Conservation (phyloP, 2,888 invertebrate genomes). For the Hemicrepidius hirtus region DNA sequence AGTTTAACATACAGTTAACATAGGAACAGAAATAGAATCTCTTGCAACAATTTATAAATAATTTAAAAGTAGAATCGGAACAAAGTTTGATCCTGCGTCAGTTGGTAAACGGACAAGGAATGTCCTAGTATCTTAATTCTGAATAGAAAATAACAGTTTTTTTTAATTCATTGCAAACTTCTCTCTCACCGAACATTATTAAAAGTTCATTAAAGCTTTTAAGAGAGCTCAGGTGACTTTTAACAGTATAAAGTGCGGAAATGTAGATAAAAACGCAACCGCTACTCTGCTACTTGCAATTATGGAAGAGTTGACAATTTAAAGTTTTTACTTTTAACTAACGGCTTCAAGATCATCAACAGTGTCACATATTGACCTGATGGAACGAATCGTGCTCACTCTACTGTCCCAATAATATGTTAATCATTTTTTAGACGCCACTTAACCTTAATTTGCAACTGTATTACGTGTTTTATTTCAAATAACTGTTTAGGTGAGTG, state of each 20-base stretch:
- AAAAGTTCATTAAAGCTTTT: no score
- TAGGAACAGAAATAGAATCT: slow-evolving; percentile 16
- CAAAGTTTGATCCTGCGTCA: not conserved
- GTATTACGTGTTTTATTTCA: slow-evolving; percentile 25
- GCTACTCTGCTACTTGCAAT: slow-evolving; percentile 24
- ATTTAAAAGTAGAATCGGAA: slow-evolving; percentile 1
- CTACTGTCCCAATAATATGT: not conserved
- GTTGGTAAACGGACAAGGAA: slow-evolving; percentile 13
- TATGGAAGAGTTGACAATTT: slow-evolving; percentile 11
- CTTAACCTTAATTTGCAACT: slow-evolving; percentile 49
- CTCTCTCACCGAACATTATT: no score
- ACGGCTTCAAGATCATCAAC: slow-evolving; percentile 25
- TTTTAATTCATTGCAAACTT: no score
- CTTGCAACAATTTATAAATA: slow-evolving; percentile 9
- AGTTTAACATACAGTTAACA: not conserved
- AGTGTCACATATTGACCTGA: slow-evolving; percentile 12
- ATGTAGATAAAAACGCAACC: slow-evolving; percentile 22
- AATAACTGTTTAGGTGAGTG: slow-evolving; percentile 12
- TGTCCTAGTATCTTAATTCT: not conserved
- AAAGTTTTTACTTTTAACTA: slow-evolving; percentile 38
- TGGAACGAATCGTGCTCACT: not conserved
- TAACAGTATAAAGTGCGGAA: not conserved
- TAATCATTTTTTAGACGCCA: slow-evolving; percentile 38
- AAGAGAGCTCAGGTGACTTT: no score
- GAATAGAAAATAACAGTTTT: no score